These are phyloP conservation scores for Triplophysa siluroides DNA, from an alignment of 2,113 vertebrate genomes.

Conservation along the genomic window DNA sequence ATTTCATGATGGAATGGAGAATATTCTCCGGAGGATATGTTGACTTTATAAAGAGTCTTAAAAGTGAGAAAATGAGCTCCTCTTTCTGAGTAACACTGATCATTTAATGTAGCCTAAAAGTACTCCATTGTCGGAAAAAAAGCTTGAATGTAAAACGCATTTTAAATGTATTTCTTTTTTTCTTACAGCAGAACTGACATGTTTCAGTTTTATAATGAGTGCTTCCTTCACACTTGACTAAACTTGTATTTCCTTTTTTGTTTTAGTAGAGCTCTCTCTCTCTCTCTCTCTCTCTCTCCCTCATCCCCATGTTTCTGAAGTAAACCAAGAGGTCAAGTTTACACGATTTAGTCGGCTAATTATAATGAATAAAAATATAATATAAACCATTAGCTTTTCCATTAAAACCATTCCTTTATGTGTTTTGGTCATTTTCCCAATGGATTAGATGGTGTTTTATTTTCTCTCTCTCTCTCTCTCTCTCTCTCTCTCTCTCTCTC, in stretches of 20 bases:
- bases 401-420: too few species aligned
- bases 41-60: conserved; percentile 48
- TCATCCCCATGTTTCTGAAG: conserved; percentile 59
- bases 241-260: conserved; percentile 66
- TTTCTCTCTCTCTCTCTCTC: too few species aligned
- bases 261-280: conserved; percentile 53
- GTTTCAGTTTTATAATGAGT: conserved; percentile 71
- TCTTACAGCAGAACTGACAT: conserved; percentile 60
- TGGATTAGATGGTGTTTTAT: too few species aligned
- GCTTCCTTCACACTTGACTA: conserved; percentile 69
- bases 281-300: conserved; percentile 30
- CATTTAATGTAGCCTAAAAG: conserved; percentile 51
- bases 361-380: conserved; percentile 62
- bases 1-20: conserved; percentile 45
- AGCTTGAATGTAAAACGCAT: conserved; percentile 49
- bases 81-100: conserved; percentile 38
- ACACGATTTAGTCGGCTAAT: conserved; percentile 59
- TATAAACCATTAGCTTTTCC: too few species aligned
- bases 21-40: conserved; percentile 48
- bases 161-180: conserved; percentile 56
- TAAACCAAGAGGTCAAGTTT: conserved; percentile 73
- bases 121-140: conserved; percentile 48
- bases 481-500: too few species aligned
- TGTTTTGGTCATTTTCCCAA: too few species aligned
- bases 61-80: conserved; percentile 49